Evolutionary conservation across 1,140 invertebrate species (phyloP).

Genomic region (Drosophila teissieri): DNA sequence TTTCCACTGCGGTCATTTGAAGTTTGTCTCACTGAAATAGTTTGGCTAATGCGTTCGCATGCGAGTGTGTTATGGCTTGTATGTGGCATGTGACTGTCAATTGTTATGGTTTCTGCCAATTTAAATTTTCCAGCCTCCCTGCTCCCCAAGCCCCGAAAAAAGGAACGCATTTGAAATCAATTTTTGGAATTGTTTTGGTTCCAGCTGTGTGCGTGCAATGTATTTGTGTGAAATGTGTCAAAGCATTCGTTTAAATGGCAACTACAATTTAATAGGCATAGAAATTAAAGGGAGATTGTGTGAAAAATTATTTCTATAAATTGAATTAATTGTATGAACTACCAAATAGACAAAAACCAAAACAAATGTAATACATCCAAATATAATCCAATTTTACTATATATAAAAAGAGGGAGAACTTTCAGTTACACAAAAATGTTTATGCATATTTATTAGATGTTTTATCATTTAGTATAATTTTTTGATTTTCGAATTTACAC

Average conservation of each 20-base stretch:
- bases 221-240: conserved; percentile 39
- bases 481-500: no score
- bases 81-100: conserved; percentile 76
- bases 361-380: no score
- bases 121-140: conserved; percentile 51
- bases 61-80: conserved; percentile 55
- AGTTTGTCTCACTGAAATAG: conserved; percentile 50
- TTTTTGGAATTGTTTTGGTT: conserved; percentile 42
- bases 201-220: conserved; percentile 23
- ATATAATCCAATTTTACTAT: no score
- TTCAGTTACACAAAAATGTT: no score
- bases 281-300: not conserved
- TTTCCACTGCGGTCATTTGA: conserved; percentile 43
- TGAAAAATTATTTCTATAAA: not conserved
- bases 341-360: no score
- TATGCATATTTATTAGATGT: no score
- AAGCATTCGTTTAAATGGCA: conserved; percentile 20
- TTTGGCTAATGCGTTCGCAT: conserved; percentile 27
- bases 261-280: conserved; percentile 6
- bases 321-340: not conserved
- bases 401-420: no score
- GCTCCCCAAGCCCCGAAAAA: not conserved
- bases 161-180: conserved; percentile 32
- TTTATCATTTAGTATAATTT: not conserved
- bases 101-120: conserved; percentile 62